These are phyloP conservation scores for Amphilophus citrinellus DNA, from an alignment of 2,113 vertebrate genomes.

Conservation along the genomic window DNA sequence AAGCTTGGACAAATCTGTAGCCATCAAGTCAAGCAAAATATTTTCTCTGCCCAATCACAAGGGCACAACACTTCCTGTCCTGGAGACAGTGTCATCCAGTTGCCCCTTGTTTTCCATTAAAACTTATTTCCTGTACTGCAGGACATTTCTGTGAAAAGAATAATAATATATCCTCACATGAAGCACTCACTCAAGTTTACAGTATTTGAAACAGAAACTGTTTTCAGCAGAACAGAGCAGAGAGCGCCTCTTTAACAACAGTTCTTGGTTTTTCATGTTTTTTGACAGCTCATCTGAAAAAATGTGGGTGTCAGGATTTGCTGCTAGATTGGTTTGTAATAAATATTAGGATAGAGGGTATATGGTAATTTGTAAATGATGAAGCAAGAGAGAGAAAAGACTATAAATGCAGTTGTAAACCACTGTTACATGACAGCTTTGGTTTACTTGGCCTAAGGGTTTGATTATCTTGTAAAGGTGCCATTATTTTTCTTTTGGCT, in stretches of 20 bases:
- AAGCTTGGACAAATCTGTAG: constrained; percentile 59
- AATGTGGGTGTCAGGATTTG: neutral
- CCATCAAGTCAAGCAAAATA: constrained; percentile 75
- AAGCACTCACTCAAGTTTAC: constrained; percentile 20
- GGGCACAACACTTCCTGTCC: constrained; percentile 78
- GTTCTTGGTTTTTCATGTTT: neutral
- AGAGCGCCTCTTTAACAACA: neutral
- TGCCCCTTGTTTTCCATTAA: constrained; percentile 71
- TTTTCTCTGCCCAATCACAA: constrained; percentile 79
- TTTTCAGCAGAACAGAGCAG: neutral
- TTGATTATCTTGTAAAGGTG: neutral
- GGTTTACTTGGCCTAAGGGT: neutral
- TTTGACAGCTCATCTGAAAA: neutral
- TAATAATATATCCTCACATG: neutral
- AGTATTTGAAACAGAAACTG: neutral
- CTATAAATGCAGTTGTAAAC: neutral
- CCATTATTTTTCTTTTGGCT: neutral
- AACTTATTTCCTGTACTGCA: constrained; percentile 71
- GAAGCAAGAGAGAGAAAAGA: neutral
- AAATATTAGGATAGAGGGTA: neutral
- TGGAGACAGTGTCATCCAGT: constrained; percentile 62
- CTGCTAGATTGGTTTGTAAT: neutral
- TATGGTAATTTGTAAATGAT: neutral
- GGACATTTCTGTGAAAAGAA: constrained; percentile 40
- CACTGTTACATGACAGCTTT: neutral